Base-by-base conservation (phyloP, 2,797 vertebrate species). In the Halcyon smyrnensis region DNA sequence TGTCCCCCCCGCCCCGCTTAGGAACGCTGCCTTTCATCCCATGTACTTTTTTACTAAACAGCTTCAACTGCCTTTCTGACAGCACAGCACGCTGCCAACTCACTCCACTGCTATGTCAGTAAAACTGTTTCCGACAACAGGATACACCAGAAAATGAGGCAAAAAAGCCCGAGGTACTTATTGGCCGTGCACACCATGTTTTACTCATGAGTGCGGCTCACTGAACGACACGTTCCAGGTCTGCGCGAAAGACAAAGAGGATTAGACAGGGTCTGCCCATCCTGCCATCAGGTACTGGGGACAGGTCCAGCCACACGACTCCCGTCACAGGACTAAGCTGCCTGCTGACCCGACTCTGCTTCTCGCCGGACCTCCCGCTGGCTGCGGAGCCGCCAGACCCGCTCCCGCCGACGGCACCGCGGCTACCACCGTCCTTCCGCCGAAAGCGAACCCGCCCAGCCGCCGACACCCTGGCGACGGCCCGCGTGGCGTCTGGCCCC, bases 21-120 rank as follows among this genome's bases (percentile, higher is more conserved):
- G 41, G 27, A 27, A 13, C 24, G 3, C 15, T 17, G n/a, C 41
- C 51, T 24, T 39, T 27, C 51, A 27, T 8, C 8, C 14, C 36
- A 1, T 3, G 2, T 4, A 4, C 67, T 20, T 8, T 43, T 36
- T 18, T 6, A 28, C 28, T 3, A 1, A n/a, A 36, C 28, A 14
- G 20, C 19, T 18, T 30, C 46, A 2, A 14, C 19, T 0, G 59
- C 11, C 18, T 6, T 20, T 30, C n/a, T 10, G 56, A 12, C 24
- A 69, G 16, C 45, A 3, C 48, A 2, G 41, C 56, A 30, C 2
- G 3, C 53, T 8, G 57, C 53, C 21, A 8, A 14, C 37, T 10
- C 28, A 0, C 4, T 7, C 3, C 23, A 3, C 50, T 6, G 15
- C 65, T 8, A 8, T 3, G 23, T 5, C 85, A 15, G 15, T 2